Conservation (phyloP, 2,113 vertebrate genomes). For the Neolamprologus sp. region DNA sequence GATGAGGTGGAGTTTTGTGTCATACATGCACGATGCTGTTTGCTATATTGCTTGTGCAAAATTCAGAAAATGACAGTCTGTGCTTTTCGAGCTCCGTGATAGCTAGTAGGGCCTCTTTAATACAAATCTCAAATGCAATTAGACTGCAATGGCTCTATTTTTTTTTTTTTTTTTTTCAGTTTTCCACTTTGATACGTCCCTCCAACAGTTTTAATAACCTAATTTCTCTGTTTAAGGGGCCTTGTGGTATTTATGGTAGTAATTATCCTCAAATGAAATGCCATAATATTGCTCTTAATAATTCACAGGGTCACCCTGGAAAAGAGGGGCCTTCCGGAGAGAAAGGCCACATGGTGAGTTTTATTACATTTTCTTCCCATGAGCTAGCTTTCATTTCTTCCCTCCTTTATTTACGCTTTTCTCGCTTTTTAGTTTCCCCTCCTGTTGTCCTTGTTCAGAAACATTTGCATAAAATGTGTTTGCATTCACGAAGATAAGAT, state of each 20-base stretch:
- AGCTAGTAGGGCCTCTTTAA: not conserved
- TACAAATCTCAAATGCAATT: constrained; percentile 28
- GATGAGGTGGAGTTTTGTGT: not conserved
- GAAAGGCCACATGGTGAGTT: constrained; percentile 84
- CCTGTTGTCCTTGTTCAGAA: not conserved
- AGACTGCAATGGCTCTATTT: not conserved
- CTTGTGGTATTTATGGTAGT: constrained; percentile 42
- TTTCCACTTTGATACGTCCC: constrained; percentile 3
- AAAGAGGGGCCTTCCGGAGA: constrained; percentile 94
- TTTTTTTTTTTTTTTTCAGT: not conserved
- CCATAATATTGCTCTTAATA: constrained; percentile 43
- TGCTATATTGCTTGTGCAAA: not conserved
- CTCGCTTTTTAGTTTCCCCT: not conserved
- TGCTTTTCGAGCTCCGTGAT: constrained; percentile 12
- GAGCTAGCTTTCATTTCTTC: not conserved
- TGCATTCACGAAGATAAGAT: not conserved
- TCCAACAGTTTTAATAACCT: constrained; percentile 25
- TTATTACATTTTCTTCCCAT: not conserved
- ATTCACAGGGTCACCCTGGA: constrained; percentile 88
- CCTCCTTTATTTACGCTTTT: not conserved
- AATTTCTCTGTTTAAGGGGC: constrained; percentile 3
- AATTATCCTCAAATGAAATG: constrained; percentile 30
- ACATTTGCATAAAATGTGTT: constrained; percentile 5
- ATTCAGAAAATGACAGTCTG: not conserved
- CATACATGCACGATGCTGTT: not conserved